Base-by-base conservation (phyloP, 2,113 vertebrate species). In the Petroica traversi region DNA sequence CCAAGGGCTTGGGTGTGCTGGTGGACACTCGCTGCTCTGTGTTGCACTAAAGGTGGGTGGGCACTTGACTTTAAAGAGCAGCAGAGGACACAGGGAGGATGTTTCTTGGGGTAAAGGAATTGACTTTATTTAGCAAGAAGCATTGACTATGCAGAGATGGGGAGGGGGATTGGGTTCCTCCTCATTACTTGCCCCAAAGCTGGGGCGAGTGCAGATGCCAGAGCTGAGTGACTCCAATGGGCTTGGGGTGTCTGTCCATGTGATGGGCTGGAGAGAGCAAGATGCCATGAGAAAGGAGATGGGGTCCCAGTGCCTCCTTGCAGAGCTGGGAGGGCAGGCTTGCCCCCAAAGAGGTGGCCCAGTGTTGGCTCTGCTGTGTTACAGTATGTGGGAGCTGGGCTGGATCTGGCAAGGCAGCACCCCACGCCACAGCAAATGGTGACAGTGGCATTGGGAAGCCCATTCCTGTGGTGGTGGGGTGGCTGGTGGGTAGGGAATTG, bases 341-440 rank as follows among this genome's bases (percentile, higher is more conserved):
- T 69, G 20, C 28, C 22, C 29, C 13, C 11, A 1, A 0, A 67
- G 62, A 2, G 0, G n/a, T n/a, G 66, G 43, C 29, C 49, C 79
- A 49, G 38, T 25, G n/a, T 45, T 5, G 0, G n/a, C 28, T 81
- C 57, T 5, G 11, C 68, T 38, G 33, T 15, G 4, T 68, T 54
- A 49, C 62, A 54, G 5, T 1, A 1, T 10, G 5, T 18, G 34
- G 62, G 57, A 63, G 23, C 41, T 43, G 66, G 62, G 40, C 24
- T 8, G n/a, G 18, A 19, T 19, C 40, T 1, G 1, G 41, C 40
- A 40, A 23, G 40, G 43, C 62, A 72, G 62, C 81, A 48, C 15
- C 57, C 16, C 31, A 2, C 0, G 0, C 18, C 3, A 3, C 9
- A 15, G 55, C 0, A 0, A 0, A 7, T 54, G 75, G 69, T 4